These are phyloP conservation scores for Centropristis striata DNA, from an alignment of 2,113 vertebrate genomes.

Conservation along the genomic window DNA sequence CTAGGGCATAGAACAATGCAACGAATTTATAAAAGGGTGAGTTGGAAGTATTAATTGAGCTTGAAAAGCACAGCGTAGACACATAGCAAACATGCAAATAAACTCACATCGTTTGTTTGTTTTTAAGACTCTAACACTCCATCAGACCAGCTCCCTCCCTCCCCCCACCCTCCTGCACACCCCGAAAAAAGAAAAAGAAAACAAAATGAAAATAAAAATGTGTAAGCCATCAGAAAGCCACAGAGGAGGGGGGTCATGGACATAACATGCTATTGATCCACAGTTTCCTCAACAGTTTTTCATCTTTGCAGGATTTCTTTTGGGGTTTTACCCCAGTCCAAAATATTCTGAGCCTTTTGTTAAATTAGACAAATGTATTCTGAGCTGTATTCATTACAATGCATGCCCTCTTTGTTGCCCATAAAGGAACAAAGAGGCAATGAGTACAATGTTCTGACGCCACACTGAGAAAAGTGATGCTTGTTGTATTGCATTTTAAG, in stretches of 20 bases:
- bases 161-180: constrained; percentile 58
- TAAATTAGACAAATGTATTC: constrained; percentile 82
- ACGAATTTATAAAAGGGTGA: constrained; percentile 83
- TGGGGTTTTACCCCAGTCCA: constrained; percentile 34
- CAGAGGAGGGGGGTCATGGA: constrained; percentile 86
- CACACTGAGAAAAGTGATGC: constrained; percentile 73
- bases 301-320: constrained; percentile 52
- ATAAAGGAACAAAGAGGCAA: constrained; percentile 71
- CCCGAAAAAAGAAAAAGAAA: constrained; percentile 74
- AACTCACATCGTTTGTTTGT: constrained; percentile 79
- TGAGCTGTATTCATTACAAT: constrained; percentile 76
- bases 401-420: constrained; percentile 71
- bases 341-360: constrained; percentile 50
- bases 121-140: constrained; percentile 62
- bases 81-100: constrained; percentile 89
- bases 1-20: constrained; percentile 84
- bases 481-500: constrained; percentile 22
- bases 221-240: constrained; percentile 88
- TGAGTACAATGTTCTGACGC: constrained; percentile 59
- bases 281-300: constrained; percentile 79
- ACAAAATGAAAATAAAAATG: constrained; percentile 86
- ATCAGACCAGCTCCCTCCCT: constrained; percentile 46
- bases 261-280: constrained; percentile 90
- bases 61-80: constrained; percentile 86
- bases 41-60: constrained; percentile 86